Evolutionary conservation across 1,140 invertebrate genomes (phyloP).

Genomic region (Eciton burchellii): DNA sequence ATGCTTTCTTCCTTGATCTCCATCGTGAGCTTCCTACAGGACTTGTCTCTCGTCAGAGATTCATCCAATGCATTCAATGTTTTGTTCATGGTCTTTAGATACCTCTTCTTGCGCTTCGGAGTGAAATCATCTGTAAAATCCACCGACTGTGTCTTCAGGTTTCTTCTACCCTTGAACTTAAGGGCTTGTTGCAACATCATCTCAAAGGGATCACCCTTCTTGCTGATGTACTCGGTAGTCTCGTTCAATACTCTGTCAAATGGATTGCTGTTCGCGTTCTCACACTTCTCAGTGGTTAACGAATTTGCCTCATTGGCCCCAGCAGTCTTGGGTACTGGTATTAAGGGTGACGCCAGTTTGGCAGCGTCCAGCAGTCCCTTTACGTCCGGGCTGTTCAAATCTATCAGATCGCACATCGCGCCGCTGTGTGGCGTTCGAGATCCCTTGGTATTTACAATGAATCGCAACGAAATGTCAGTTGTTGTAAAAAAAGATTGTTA

Average conservation of each 20-base stretch:
- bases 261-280: slow-evolving; percentile 79
- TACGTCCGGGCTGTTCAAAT: slow-evolving; percentile 73
- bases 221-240: slow-evolving; percentile 76
- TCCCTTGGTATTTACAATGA: neutral
- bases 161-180: slow-evolving; percentile 31
- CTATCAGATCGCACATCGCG: slow-evolving; percentile 78
- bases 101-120: slow-evolving; percentile 42
- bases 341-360: slow-evolving; percentile 76
- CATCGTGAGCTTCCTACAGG: neutral
- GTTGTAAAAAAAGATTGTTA: neutral
- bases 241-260: slow-evolving; percentile 78
- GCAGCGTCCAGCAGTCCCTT: neutral
- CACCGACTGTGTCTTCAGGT: neutral
- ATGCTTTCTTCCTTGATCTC: slow-evolving; percentile 39
- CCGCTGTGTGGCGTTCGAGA: too few relatives aligned
- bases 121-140: slow-evolving; percentile 65
- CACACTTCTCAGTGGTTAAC: slow-evolving; percentile 51
- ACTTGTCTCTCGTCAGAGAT: slow-evolving; percentile 41
- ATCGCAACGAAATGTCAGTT: neutral
- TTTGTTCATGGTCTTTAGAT: slow-evolving; percentile 72
- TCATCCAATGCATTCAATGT: slow-evolving; percentile 71
- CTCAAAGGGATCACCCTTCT: slow-evolving; percentile 81
- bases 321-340: slow-evolving; percentile 70
- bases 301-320: neutral
- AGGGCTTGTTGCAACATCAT: slow-evolving; percentile 75